Evolutionary conservation across 1,140 invertebrate species (phyloP), one percentile per base, ranked within the genome.

Genomic region (Maconellicoccus hirsutus): DNA sequence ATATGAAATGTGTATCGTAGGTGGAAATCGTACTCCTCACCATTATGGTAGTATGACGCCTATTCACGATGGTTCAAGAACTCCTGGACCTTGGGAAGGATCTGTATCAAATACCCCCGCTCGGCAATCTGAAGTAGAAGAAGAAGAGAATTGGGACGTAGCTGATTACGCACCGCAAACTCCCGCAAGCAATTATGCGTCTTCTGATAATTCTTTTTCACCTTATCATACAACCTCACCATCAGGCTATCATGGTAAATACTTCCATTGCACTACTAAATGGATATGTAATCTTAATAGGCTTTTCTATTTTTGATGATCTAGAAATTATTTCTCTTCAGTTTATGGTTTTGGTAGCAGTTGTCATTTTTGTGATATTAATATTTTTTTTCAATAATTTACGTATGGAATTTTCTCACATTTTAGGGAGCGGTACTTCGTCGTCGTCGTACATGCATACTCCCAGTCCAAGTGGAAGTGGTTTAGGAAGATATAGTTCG

Each of bases 31-130:
- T 72, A 98, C 95, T 26, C 95, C 94, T 69, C 91, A 94, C 82
- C 91, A 94, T 83, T 94, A 94, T 80, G 86, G 86, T 4, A 93
- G 94, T 61, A 90, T 91, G 83, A 98, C 95, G 1, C 95, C 95
- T 0, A 86, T 89, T 0, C 93, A 97, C 81, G 94, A 97, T 79
- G 92, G 92, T 66, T 90, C 87, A 27, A 83, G 92, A 70, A 95
- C 93, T 0, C 93, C 93, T 0, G 86, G 88, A 27, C 29, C 12
- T 33, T 98, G 95, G 94, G 94, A 98, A 84, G 93, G 94, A 0
- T 85, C 86, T 0, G 86, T 89, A 70, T 86, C 90, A 6, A 90
- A 91, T 75, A 95, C 93, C 6, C 93, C 93, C 23, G 89, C 91
- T n/a, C 83, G 91, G 52, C 80, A 79, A 4, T 86, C 86, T 73